These are phyloP conservation scores for Dendroctonus ponderosae DNA, from an alignment of 1,140 invertebrate genomes.

Conservation along the genomic window DNA sequence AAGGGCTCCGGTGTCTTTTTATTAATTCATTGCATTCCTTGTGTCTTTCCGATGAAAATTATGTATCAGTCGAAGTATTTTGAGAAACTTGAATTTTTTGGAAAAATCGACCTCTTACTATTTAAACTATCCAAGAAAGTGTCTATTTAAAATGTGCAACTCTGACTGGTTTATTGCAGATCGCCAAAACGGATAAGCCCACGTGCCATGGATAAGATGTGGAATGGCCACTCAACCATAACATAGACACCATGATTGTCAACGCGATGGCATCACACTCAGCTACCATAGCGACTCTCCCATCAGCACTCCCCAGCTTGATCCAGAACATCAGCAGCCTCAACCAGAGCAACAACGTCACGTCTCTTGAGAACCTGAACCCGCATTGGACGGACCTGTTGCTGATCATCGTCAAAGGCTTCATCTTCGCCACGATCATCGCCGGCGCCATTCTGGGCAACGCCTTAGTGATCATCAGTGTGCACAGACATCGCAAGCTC, in stretches of 20 bases:
- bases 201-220: background rate
- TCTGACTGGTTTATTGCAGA: slow-evolving; percentile 1
- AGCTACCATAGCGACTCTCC: slow-evolving; percentile 44
- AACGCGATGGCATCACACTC: slow-evolving; percentile 50
- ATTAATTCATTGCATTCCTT: too few species aligned
- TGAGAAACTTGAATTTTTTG: too few species aligned
- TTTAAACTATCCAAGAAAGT: too few species aligned
- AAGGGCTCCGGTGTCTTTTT: too few species aligned
- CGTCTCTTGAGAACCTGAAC: slow-evolving; percentile 45
- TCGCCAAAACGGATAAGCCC: background rate
- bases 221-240: slow-evolving; percentile 10
- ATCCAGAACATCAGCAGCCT: slow-evolving; percentile 39
- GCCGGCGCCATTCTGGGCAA: slow-evolving; percentile 84
- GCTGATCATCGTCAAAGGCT: slow-evolving; percentile 66
- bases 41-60: too few species aligned
- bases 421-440: slow-evolving; percentile 81
- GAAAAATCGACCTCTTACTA: too few species aligned
- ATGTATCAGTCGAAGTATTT: too few species aligned
- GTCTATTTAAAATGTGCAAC: too few species aligned
- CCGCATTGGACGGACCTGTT: slow-evolving; percentile 56
- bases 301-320: slow-evolving; percentile 31
- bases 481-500: slow-evolving; percentile 69
- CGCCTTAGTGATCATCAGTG: slow-evolving; percentile 78
- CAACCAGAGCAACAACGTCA: slow-evolving; percentile 47
- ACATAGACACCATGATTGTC: slow-evolving; percentile 47